Evolutionary conservation across 2,888 invertebrate species (phyloP).

Genomic region (Cerceris ruficornis): DNA sequence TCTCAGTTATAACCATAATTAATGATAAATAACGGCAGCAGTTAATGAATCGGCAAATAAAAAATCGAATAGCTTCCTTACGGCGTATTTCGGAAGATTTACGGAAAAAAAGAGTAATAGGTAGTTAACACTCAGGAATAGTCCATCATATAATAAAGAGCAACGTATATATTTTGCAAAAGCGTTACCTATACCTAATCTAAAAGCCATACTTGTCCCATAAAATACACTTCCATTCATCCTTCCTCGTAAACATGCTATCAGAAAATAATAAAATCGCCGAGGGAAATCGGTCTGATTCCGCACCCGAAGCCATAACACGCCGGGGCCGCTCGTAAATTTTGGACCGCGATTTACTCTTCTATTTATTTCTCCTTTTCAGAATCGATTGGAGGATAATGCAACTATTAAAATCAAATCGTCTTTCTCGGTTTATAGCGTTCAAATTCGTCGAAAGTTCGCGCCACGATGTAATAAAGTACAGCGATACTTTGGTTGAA

Average conservation of each 20-base stretch:
- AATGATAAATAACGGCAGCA: too few species aligned
- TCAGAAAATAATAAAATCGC: constrained; percentile 77
- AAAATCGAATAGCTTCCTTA: too few species aligned
- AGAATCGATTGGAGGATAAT: constrained; percentile 56
- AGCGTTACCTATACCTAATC: constrained; percentile 69
- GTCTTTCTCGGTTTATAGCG: constrained; percentile 22
- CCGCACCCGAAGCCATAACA: constrained; percentile 56
- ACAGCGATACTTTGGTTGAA: not conserved
- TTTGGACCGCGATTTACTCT: constrained; percentile 63
- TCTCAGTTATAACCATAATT: too few species aligned
- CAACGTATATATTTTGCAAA: constrained; percentile 43
- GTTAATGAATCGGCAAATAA: too few species aligned
- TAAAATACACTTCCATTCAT: constrained; percentile 76
- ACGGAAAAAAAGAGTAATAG: constrained; percentile 16
- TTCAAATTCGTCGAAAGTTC: constrained; percentile 12
- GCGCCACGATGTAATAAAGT: constrained; percentile 3
- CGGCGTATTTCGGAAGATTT: too few species aligned
- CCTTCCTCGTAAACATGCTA: constrained; percentile 69
- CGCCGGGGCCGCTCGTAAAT: constrained; percentile 70
- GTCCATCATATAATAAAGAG: constrained; percentile 37
- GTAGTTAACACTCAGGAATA: constrained; percentile 33
- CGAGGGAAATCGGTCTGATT: constrained; percentile 66
- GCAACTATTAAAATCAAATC: constrained; percentile 49
- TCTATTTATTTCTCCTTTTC: constrained; percentile 66
- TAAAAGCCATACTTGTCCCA: constrained; percentile 77